These are phyloP conservation scores for Andrena praecox DNA, from an alignment of 2,888 invertebrate genomes.

Conservation along the genomic window DNA sequence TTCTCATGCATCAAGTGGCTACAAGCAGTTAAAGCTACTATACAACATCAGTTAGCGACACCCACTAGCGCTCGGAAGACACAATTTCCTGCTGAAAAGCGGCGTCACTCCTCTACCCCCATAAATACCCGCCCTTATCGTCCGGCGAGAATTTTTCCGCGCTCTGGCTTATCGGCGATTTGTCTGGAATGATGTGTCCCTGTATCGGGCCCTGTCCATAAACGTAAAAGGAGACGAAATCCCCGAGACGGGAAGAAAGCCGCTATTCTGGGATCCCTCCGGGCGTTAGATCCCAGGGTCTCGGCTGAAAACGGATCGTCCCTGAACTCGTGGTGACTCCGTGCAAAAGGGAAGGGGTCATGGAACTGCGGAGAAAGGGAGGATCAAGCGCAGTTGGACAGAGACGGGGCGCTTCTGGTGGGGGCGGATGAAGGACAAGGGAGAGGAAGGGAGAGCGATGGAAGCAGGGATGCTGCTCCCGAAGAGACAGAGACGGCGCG, in stretches of 20 bases:
- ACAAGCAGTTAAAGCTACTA: neutral
- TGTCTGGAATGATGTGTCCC: constrained; percentile 15
- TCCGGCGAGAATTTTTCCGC: neutral
- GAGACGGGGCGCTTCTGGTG: constrained; percentile 51
- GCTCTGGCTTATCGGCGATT: constrained; percentile 39
- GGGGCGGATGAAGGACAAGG: constrained; percentile 62
- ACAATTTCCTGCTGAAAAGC: neutral
- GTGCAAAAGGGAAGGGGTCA: constrained; percentile 74
- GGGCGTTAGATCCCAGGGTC: constrained; percentile 67
- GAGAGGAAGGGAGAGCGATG: constrained; percentile 58
- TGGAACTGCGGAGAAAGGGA: constrained; percentile 64
- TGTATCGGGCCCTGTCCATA: neutral
- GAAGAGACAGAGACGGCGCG: constrained; percentile 36
- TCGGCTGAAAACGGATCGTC: constrained; percentile 78
- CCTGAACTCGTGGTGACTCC: constrained; percentile 77
- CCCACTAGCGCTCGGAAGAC: neutral
- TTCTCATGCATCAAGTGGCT: neutral
- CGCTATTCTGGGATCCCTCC: constrained; percentile 62
- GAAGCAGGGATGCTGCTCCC: constrained; percentile 57
- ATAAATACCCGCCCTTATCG: constrained; percentile 2
- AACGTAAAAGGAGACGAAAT: constrained; percentile 45
- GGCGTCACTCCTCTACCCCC: neutral
- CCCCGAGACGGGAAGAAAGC: constrained; percentile 50
- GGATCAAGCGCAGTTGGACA: constrained; percentile 37
- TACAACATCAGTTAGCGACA: neutral